phyloP scores from a whole-genome alignment of 2,888 invertebrate species.

The Invenusta paracnida region DNA sequence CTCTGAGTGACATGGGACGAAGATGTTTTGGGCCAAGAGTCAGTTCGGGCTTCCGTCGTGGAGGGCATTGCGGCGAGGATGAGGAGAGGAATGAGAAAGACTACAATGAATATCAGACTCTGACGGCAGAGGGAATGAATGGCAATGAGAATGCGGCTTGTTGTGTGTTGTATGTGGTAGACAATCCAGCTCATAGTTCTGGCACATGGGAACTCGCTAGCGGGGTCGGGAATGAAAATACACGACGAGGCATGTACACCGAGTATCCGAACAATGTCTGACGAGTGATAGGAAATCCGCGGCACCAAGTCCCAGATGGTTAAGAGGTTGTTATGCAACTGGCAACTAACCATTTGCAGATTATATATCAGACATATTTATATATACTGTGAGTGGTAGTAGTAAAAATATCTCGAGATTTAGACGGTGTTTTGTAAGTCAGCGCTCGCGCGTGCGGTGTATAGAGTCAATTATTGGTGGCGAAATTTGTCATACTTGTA shows the following conservation, averaged over 20 bases:
- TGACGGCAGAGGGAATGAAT: not conserved
- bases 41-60: not conserved
- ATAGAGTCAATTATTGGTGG: too few relatives aligned
- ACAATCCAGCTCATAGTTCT: not conserved
- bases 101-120: not conserved
- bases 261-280: not conserved
- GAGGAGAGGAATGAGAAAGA: not conserved
- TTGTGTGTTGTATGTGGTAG: not conserved
- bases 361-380: too few relatives aligned
- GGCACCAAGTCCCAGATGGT: not conserved
- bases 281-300: not conserved
- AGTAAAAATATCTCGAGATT: too few relatives aligned
- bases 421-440: too few relatives aligned
- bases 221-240: not conserved
- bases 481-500: too few relatives aligned
- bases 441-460: too few relatives aligned
- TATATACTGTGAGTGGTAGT: too few relatives aligned
- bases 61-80: not conserved
- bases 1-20: too few relatives aligned
- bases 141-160: not conserved
- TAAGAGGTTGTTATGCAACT: not conserved
- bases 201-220: not conserved
- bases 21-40: not conserved
- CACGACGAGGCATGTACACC: not conserved
- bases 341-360: too few relatives aligned